Conservation (phyloP, 2,797 vertebrate species). For the Enteromius afrohamiltoni region DNA sequence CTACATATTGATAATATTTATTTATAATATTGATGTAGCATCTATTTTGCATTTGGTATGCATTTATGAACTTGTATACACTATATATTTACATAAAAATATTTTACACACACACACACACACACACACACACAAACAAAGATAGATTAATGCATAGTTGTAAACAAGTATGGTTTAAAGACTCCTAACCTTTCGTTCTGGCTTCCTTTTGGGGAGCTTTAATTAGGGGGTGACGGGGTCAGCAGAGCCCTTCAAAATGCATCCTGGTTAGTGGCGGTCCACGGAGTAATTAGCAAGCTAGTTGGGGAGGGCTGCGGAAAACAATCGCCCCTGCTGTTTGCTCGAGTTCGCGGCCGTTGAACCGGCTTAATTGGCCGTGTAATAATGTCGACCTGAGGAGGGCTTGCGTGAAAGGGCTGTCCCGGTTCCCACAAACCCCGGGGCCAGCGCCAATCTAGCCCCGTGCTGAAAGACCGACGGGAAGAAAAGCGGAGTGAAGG, state of each 20-base stretch:
- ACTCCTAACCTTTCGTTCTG: not conserved
- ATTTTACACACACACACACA: not conserved
- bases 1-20: too few species aligned
- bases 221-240: slow-evolving; percentile 1
- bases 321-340: slow-evolving; percentile 56
- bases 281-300: slow-evolving; percentile 14
- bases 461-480: slow-evolving; percentile 68
- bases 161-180: not conserved
- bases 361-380: slow-evolving; percentile 86
- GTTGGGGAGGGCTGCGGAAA: slow-evolving; percentile 18
- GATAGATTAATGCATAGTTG: not conserved
- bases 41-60: not conserved
- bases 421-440: slow-evolving; percentile 75
- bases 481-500: slow-evolving; percentile 62
- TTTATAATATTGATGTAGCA: not conserved
- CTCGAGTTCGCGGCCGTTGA: slow-evolving; percentile 68
- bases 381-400: slow-evolving; percentile 84
- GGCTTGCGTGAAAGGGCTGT: slow-evolving; percentile 55
- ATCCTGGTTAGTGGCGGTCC: not conserved
- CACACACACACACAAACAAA: not conserved
- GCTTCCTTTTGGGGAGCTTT: not conserved
- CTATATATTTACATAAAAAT: not conserved
- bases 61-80: not conserved
- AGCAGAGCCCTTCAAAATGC: not conserved
- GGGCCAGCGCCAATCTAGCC: slow-evolving; percentile 69